phyloP scores from a whole-genome alignment of 2,888 invertebrate species.

The Busseola fusca region DNA sequence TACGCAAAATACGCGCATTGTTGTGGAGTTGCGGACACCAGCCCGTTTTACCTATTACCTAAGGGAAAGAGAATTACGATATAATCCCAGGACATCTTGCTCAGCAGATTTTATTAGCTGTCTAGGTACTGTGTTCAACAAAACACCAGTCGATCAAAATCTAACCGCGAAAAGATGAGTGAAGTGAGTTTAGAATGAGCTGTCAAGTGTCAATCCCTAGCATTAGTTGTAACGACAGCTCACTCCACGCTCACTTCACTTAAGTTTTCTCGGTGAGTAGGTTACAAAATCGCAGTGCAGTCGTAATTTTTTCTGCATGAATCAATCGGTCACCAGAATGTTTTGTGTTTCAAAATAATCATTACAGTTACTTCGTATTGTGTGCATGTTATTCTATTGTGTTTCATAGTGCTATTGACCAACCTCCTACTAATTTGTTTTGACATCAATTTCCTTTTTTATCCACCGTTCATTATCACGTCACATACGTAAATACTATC shows the following conservation, averaged over 20 bases:
- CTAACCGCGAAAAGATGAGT: too few relatives aligned
- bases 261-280: too few relatives aligned
- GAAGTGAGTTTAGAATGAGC: too few relatives aligned
- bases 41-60: too few relatives aligned
- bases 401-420: slow-evolving; percentile 27
- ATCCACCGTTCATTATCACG: slow-evolving; percentile 55
- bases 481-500: slow-evolving; percentile 11
- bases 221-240: too few relatives aligned
- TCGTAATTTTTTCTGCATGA: not conserved
- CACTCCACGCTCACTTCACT: too few relatives aligned
- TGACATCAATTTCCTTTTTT: slow-evolving; percentile 56
- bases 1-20: too few relatives aligned
- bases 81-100: not conserved
- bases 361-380: slow-evolving; percentile 25
- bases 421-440: slow-evolving; percentile 41
- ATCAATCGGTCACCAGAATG: not conserved
- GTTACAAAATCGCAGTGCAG: too few relatives aligned
- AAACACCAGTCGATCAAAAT: too few relatives aligned
- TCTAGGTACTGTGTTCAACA: not conserved
- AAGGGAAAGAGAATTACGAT: too few relatives aligned
- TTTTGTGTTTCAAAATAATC: slow-evolving; percentile 8
- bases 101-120: not conserved
- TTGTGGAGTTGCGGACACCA: too few relatives aligned
- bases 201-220: too few relatives aligned
- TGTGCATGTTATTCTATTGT: slow-evolving; percentile 32